A percentile compares a stretch with the other conserved stretches of the same genome.
Conservation (phyloP, 2,797 vertebrate genomes). For the Anguilla marmorata region DNA sequence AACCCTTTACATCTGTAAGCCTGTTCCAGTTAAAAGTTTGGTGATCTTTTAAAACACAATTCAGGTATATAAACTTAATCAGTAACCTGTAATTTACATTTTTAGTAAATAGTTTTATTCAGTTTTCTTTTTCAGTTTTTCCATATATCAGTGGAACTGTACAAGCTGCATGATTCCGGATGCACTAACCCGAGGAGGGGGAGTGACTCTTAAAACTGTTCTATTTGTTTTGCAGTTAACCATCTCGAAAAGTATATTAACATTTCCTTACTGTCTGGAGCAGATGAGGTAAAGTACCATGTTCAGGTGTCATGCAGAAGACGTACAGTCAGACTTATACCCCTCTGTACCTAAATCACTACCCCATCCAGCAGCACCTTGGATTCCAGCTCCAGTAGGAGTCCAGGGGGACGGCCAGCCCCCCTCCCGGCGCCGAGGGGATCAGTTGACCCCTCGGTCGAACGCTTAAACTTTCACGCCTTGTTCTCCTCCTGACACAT, state of each 20-base stretch:
- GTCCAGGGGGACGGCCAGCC: background rate
- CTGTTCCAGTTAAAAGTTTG: constrained; percentile 43
- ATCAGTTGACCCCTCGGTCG: constrained; percentile 59
- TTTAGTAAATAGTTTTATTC: background rate
- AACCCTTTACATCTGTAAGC: constrained; percentile 26
- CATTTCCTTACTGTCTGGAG: background rate
- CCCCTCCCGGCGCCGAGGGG: constrained; percentile 42
- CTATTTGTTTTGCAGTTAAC: background rate
- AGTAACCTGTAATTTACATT: background rate
- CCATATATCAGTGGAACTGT: no score
- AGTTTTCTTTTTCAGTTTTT: no score
- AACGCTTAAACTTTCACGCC: constrained; percentile 35
- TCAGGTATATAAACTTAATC: no score
- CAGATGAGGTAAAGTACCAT: background rate
- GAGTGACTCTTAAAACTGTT: background rate
- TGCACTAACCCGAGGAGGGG: background rate
- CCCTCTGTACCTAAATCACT: background rate
- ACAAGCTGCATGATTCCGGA: background rate
- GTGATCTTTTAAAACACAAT: background rate
- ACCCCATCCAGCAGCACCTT: background rate
- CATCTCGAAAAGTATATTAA: background rate
- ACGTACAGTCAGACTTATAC: constrained; percentile 3
- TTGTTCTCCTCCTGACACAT: constrained; percentile 63
- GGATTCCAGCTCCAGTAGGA: background rate
- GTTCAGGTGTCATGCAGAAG: background rate